Conservation (phyloP, 2,797 vertebrate genomes). For the Bryconaethiops microstoma region DNA sequence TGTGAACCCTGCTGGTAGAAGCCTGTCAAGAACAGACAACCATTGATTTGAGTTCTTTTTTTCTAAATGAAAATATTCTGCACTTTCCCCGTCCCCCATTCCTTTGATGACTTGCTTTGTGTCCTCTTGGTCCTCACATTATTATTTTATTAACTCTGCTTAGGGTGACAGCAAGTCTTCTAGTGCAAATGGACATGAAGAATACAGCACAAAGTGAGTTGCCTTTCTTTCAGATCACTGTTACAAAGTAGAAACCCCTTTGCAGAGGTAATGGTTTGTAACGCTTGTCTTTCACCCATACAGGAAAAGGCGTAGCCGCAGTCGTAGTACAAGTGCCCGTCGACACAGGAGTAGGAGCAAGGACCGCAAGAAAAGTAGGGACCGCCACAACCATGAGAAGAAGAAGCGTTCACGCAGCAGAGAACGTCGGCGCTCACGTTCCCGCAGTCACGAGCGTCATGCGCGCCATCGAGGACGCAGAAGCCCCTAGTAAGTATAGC, state of each 20-base stretch:
- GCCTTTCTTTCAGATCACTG: not conserved
- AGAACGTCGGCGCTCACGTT: constrained; percentile 89
- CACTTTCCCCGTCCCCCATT: constrained; percentile 85
- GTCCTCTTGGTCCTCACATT: constrained; percentile 98
- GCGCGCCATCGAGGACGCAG: constrained; percentile 85
- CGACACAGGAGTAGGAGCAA: constrained; percentile 89
- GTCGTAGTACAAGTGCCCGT: constrained; percentile 87
- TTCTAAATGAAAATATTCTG: constrained; percentile 79
- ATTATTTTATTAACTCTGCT: constrained; percentile 99
- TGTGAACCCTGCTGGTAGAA: constrained; percentile 55
- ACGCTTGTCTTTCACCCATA: not conserved
- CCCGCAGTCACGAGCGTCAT: constrained; percentile 88
- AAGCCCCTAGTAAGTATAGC: constrained; percentile 89
- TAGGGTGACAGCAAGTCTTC: constrained; percentile 99
- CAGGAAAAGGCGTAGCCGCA: constrained; percentile 94
- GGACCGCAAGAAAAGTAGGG: constrained; percentile 82
- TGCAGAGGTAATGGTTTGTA: no score
- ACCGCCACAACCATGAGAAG: constrained; percentile 82
- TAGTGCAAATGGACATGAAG: constrained; percentile 98
- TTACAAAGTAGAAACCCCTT: not conserved
- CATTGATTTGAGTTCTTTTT: constrained; percentile 56
- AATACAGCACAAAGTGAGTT: constrained; percentile 96
- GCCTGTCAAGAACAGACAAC: constrained; percentile 67
- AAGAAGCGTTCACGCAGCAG: constrained; percentile 88
- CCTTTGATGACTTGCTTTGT: constrained; percentile 98